Conservation (phyloP, 2,888 invertebrate genomes). For the Oscheius myriophilus region DNA sequence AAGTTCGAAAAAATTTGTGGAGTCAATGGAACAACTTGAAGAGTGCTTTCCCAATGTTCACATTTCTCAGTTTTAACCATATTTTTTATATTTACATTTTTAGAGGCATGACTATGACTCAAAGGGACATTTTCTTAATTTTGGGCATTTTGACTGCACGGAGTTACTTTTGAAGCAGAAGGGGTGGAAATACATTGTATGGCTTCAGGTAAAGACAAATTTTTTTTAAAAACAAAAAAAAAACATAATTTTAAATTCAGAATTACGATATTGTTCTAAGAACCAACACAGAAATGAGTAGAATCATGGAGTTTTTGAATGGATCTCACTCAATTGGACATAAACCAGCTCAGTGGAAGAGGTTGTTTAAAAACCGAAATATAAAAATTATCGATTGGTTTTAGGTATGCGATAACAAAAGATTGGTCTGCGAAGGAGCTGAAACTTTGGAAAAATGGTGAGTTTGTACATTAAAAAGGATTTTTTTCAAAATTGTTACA, state of each 20-base stretch:
- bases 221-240: no score
- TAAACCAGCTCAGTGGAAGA: conserved; percentile 33
- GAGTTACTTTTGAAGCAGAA: conserved; percentile 11
- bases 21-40: conserved; percentile 7
- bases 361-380: neutral
- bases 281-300: conserved; percentile 30
- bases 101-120: conserved; percentile 28
- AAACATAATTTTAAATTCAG: no score
- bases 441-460: conserved; percentile 25
- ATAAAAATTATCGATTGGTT: neutral
- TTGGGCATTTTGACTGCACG: conserved; percentile 27
- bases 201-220: conserved; percentile 28
- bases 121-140: conserved; percentile 28
- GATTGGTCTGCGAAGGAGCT: conserved; percentile 15
- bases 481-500: neutral
- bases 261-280: conserved; percentile 27
- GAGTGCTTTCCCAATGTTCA: conserved; percentile 26
- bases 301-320: conserved; percentile 25
- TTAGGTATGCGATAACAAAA: conserved; percentile 15
- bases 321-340: conserved; percentile 30
- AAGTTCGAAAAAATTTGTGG: neutral
- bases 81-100: neutral
- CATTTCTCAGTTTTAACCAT: neutral
- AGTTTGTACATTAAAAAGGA: no score
- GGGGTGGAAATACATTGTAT: conserved; percentile 27